Evolutionary conservation across 1,140 invertebrate species (phyloP).

Genomic region (Ceratina calcarata): DNA sequence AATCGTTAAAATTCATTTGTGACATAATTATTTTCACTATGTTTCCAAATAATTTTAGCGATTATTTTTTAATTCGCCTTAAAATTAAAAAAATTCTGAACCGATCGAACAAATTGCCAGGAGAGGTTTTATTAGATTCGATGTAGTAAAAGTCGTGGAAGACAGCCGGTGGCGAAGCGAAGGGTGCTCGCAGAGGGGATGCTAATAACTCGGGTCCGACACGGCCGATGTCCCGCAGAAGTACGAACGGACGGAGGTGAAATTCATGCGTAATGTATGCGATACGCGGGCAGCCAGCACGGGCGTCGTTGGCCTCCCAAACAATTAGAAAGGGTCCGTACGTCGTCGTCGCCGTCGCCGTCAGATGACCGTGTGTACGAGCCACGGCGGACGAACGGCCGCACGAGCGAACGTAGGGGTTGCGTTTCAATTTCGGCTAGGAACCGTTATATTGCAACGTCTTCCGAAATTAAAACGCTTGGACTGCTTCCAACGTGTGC

Average conservation of each 20-base stretch:
- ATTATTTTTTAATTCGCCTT: too few relatives aligned
- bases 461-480: conserved; percentile 69
- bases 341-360: not conserved
- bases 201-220: conserved; percentile 47
- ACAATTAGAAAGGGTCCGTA: conserved; percentile 71
- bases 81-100: not conserved
- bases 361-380: not conserved
- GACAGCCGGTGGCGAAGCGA: not conserved
- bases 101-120: not conserved
- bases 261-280: conserved; percentile 70
- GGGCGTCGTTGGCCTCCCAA: conserved; percentile 65
- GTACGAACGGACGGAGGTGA: conserved; percentile 51
- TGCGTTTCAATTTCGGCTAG: conserved; percentile 67
- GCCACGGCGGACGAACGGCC: conserved; percentile 10
- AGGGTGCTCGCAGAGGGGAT: conserved; percentile 26
- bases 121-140: not conserved
- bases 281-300: conserved; percentile 42
- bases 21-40: too few relatives aligned
- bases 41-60: too few relatives aligned
- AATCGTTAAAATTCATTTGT: too few relatives aligned
- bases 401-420: conserved; percentile 51
- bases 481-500: conserved; percentile 61
- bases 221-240: conserved; percentile 45
- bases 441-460: conserved; percentile 75
- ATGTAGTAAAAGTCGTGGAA: conserved; percentile 1